A percentile compares a stretch with the other conserved stretches of the same genome.
Evolutionary conservation across 64 coral and sea anemone species (phyloP).

Genomic region (Pocillopora verrucosa): DNA sequence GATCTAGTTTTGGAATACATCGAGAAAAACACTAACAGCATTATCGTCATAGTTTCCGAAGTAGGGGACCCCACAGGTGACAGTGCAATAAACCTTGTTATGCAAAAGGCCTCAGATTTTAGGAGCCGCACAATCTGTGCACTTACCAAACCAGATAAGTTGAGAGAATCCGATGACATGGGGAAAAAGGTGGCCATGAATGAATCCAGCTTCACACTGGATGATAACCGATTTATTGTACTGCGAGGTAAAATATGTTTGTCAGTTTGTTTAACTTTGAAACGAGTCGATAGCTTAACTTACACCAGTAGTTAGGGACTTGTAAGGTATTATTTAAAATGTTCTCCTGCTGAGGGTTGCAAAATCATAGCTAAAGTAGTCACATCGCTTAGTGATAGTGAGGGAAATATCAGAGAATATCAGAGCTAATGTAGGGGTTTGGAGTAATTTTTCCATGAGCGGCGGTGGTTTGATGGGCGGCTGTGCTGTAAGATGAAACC

Average conservation of each 20-base stretch:
- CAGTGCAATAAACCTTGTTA: conserved; percentile 84
- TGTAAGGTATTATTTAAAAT: too few relatives aligned
- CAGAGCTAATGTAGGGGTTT: too few relatives aligned
- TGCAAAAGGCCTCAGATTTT: conserved; percentile 60
- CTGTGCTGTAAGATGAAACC: too few relatives aligned
- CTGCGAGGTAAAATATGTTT: conserved; percentile 47
- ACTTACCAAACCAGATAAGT: conserved; percentile 77
- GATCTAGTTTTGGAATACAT: conserved; percentile 76
- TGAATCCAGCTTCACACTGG: conserved; percentile 75
- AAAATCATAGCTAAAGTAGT: too few relatives aligned
- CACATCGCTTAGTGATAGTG: too few relatives aligned
- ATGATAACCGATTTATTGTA: conserved; percentile 79
- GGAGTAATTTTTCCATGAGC: too few relatives aligned
- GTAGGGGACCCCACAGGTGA: conserved; percentile 86
- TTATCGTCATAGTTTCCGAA: conserved; percentile 86
- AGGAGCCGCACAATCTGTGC: conserved; percentile 70
- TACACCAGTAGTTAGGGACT: too few relatives aligned
- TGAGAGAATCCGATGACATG: conserved; percentile 70
- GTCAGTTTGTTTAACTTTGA: too few relatives aligned
- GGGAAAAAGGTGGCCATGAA: conserved; percentile 70
- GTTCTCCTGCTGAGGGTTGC: too few relatives aligned
- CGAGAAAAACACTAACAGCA: conserved; percentile 76
- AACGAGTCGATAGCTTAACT: too few relatives aligned
- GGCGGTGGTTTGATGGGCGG: too few relatives aligned
- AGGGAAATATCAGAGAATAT: too few relatives aligned